A percentile compares a stretch with the other conserved stretches of the same genome.
Evolutionary conservation across 2,797 vertebrate species (phyloP).

Genomic region (Myotis vivesi): DNA sequence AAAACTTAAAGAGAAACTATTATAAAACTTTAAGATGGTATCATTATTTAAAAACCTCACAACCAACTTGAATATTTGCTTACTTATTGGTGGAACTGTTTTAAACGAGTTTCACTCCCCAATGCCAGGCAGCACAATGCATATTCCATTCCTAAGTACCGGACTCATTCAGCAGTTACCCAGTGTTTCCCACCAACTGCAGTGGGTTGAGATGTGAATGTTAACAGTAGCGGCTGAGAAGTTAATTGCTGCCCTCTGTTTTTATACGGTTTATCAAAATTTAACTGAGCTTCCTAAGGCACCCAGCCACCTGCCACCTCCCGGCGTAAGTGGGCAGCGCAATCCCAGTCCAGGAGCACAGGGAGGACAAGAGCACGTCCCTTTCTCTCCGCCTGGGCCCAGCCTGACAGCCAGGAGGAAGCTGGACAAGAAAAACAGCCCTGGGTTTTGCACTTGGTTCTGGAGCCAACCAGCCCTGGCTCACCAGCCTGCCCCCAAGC

Average conservation of each 20-base stretch:
- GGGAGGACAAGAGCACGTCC: neutral
- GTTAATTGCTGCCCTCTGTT: slow-evolving; percentile 79
- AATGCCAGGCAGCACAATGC: neutral
- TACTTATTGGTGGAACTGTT: neutral
- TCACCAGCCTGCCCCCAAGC: neutral
- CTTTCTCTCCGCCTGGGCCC: neutral
- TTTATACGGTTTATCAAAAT: slow-evolving; percentile 75
- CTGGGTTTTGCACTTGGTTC: neutral
- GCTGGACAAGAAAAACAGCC: neutral
- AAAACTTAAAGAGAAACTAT: neutral
- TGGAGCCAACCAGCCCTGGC: too few relatives aligned
- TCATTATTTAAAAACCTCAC: neutral
- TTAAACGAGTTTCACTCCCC: neutral
- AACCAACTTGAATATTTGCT: neutral
- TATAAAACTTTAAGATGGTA: neutral
- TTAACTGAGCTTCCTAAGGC: slow-evolving; percentile 72
- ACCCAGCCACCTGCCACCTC: slow-evolving; percentile 8
- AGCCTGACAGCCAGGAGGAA: neutral
- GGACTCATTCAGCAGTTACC: neutral
- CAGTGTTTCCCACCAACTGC: slow-evolving; percentile 22
- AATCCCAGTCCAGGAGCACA: neutral
- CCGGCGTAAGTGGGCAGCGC: neutral
- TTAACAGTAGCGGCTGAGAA: slow-evolving; percentile 57
- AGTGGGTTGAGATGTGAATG: neutral
- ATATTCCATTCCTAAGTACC: neutral